phyloP scores from a whole-genome alignment of 1,140 invertebrate species.

The Polyergus mexicanus region DNA sequence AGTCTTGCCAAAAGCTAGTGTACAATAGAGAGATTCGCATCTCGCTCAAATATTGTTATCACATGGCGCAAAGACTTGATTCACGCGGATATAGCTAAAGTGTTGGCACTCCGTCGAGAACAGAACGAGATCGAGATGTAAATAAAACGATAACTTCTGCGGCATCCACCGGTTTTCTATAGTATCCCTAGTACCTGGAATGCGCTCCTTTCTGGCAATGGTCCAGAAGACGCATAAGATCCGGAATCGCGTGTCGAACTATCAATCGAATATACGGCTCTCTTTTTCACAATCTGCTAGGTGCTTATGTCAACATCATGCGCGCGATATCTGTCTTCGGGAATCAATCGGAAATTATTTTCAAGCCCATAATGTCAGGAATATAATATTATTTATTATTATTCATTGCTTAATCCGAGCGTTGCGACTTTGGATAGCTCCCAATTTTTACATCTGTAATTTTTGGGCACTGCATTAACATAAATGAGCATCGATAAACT shows the following conservation, averaged over 20 bases:
- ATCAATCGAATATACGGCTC: slow-evolving; percentile 33
- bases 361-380: not conserved
- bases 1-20: not conserved
- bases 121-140: slow-evolving; percentile 56
- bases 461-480: too few relatives aligned
- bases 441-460: too few relatives aligned
- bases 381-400: not conserved
- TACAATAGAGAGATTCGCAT: not conserved
- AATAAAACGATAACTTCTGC: slow-evolving; percentile 70
- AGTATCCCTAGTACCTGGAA: slow-evolving; percentile 41
- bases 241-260: slow-evolving; percentile 13
- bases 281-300: not conserved
- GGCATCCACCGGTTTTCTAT: slow-evolving; percentile 22
- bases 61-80: not conserved
- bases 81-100: not conserved
- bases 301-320: slow-evolving; percentile 48
- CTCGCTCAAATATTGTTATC: not conserved
- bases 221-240: slow-evolving; percentile 53
- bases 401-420: too few relatives aligned
- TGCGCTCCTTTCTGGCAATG: slow-evolving; percentile 58
- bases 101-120: slow-evolving; percentile 15
- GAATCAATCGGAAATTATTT: slow-evolving; percentile 52
- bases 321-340: slow-evolving; percentile 13
- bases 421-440: too few relatives aligned
- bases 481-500: too few relatives aligned